Evolutionary conservation across 2,797 vertebrate species (phyloP), one percentile per base, ranked within the genome.

Genomic region (Periparus ater): DNA sequence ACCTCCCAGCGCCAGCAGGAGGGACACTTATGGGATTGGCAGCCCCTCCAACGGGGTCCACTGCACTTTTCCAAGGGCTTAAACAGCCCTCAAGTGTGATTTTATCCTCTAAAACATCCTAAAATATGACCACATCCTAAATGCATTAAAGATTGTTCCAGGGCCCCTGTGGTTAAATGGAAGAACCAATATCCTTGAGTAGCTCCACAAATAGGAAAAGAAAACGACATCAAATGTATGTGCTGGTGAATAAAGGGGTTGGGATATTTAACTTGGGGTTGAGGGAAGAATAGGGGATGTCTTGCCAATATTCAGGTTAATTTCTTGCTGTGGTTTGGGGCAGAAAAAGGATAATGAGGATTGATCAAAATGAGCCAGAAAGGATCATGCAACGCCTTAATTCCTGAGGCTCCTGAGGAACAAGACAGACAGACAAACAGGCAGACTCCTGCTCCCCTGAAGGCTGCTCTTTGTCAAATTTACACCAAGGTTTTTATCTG

Each of bases 81-180:
- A 54, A 77, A 76, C 88, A 80, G 82, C 68, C 88, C 85, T 96
- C 67, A 47, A 94, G 95, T 94, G 85, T 93, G 91, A 96, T 95
- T 96, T 97, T 95, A 91, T 93, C 54, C 70, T 91, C 78, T 81
- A 73, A 96, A 96, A 47, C 82, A 66, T 96, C 84, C 93, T 94
- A 97, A 95, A 97, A 97, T 93, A 95, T 87, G 67, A 95, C 91
- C 96, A 97, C 95, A 95, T 96, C 94, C 92, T 97, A 95, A 95
- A 95, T 68, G 68, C 81, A 97, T 97, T 97, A 96, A 95, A 88
- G 91, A 89, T 86, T 92, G 71, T 95, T 95, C 86, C 89, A 96
- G 87, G 53, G 62, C 68, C 80, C 66, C 79, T 73, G 74, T 42
- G 70, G 84, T 91, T 96, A 92, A 96, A 95, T 94, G 83, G 89